Percentiles rank a stretch among this genome's conserved stretches.
phyloP scores from a whole-genome alignment of 2,888 invertebrate species.

The Thymelicus sylvestris region DNA sequence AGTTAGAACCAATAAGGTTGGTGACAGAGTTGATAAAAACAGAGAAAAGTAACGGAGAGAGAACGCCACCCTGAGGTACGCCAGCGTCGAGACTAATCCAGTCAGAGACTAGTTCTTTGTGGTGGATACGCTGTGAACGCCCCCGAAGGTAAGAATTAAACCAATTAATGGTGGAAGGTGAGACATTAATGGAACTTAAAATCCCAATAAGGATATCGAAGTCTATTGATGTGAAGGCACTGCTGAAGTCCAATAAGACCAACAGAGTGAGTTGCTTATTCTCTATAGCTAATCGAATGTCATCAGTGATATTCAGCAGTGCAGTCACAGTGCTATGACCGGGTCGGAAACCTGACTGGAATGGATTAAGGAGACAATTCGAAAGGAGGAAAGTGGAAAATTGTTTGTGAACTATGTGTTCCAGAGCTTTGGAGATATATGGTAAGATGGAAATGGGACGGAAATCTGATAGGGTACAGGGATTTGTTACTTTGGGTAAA shows the following conservation, averaged over 20 bases:
- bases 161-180: neutral
- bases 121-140: no score
- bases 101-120: no score
- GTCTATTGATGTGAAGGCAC: slow-evolving; percentile 16
- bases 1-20: no score
- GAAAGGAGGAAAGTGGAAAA: neutral
- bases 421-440: slow-evolving; percentile 11
- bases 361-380: slow-evolving; percentile 3
- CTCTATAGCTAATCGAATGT: slow-evolving; percentile 21
- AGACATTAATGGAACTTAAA: slow-evolving; percentile 10
- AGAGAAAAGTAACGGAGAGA: no score
- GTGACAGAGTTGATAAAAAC: no score
- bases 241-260: no score
- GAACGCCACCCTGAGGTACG: no score
- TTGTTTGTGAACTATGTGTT: slow-evolving; percentile 13
- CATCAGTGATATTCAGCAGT: slow-evolving; percentile 11
- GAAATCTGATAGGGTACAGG: no score
- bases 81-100: no score
- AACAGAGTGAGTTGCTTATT: slow-evolving; percentile 14
- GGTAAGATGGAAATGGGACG: no score
- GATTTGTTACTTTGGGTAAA: no score
- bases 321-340: slow-evolving; percentile 4
- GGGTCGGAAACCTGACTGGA: slow-evolving; percentile 17
- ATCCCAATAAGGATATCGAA: slow-evolving; percentile 19
- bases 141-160: neutral